Base-by-base conservation (phyloP, 2,888 invertebrate genomes). In the Dasypogon diadema region DNA sequence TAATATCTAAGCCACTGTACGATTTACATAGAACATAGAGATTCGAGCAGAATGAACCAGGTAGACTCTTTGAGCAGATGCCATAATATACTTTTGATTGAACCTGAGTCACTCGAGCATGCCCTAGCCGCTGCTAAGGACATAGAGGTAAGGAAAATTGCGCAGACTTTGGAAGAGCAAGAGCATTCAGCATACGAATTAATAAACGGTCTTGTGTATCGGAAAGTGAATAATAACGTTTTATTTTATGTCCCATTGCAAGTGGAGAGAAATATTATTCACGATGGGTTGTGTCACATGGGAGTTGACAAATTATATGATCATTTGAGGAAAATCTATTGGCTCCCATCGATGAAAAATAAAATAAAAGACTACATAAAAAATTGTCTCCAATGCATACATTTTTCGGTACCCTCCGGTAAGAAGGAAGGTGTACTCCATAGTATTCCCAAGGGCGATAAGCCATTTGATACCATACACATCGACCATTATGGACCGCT, bases 401-500 rank as follows among this genome's bases (percentile, higher is more conserved):
- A 79, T 1, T 81, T 77, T 51, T 83, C 83, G 42, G 79, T 80
- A 10, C 85, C 85, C 77, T 55, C 73, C 0, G 78, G 78, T 0
- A 78, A 79, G 2, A 63, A 65, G 12, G 81, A 82, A 70, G n/a
- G 85, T 18, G 78, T 79, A 10, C 75, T 86, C 2, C 81, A 85
- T 74, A 83, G 83, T 0, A 86, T 86, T 26, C 81, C 82, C 16
- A 85, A 86, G 68, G 78, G 82, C 3, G 75, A 80, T 0, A 78
- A 81, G 5, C 85, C 85, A 0, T 84, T 87, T 60, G 82, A 85
- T 70, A 85, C 83, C 0, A 14, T 87, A 6, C 85, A 86, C 63
- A 24, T 77, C 0, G 86, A 87, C 77, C 86, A 87, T 77, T 75
- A 85, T 8, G 85, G 86, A 1, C 85, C 85, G 2, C 85, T 85